Evolutionary conservation across 2,113 vertebrate genomes (phyloP), one percentile per base, ranked within the genome.

Genomic region (Vulpes ferrilata): DNA sequence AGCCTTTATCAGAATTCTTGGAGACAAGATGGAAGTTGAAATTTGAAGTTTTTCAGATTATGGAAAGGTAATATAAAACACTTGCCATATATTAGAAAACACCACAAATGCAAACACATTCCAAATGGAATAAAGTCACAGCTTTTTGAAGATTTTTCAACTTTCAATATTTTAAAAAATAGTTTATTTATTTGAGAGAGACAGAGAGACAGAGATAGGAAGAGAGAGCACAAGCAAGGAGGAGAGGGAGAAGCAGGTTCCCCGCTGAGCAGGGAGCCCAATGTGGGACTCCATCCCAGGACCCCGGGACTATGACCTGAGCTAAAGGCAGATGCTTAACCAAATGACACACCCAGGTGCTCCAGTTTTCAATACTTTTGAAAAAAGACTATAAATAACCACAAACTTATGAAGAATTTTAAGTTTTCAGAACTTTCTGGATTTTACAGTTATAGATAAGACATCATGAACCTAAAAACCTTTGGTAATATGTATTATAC

Each of bases 401-500:
- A 90, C 48, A 73, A 96, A 90, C 8, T 53, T 69, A 89, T 16
- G 15, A 85, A 86, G 9, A 86, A 43, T 57, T 73, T 62, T 22
- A 85, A 79, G 43, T 71, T 90, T 79, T 90, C 53, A 86, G 64
- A 85, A 94, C 51, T 35, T 79, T 27, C 12, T 81, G 38, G 84
- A 93, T 78, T 96, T 92, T 78, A 88, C 53, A 90, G 78, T 62
- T 67, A n/a, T n/a, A 92, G 15, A 60, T 35, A 88, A 89, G 35
- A 55, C 25, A 79, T 12, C 20, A 2, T 15, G 32, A 32, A 76
- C 19, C 7, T n/a, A 78, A 88, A 96, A 82, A 69, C 19, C 60
- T 83, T 83, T 27, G 71, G 55, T 51, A 88, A 51, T 74, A 59
- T 74, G n/a, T 53, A 35, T 71, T 89, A 79, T 84, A 53, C 7